A percentile compares a stretch with the other conserved stretches of the same genome.
Conservation (phyloP, 2,113 vertebrate genomes). For the Tautogolabrus adspersus region DNA sequence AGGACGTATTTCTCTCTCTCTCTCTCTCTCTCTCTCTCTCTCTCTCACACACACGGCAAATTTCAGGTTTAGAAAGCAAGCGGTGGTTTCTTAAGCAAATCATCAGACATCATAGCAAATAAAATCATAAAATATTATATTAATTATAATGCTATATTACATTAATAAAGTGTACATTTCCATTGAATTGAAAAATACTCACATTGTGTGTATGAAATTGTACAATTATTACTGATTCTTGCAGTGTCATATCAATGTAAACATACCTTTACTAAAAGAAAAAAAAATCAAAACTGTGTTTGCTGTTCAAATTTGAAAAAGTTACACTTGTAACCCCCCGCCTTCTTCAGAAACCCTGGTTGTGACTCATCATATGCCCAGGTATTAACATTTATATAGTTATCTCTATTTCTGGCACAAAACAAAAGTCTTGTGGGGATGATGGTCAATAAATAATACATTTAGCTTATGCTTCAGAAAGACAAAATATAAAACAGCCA, state of each 20-base stretch:
- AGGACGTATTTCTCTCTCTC: background rate
- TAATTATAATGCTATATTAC: constrained; percentile 44
- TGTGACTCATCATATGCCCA: background rate
- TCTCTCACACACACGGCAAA: constrained; percentile 20
- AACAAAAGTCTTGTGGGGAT: constrained; percentile 24
- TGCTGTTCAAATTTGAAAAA: constrained; percentile 3
- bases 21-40: background rate
- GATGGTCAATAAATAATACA: constrained; percentile 62
- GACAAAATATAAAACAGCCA: constrained; percentile 66
- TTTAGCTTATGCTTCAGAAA: constrained; percentile 52
- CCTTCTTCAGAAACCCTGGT: background rate
- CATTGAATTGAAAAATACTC: constrained; percentile 61
- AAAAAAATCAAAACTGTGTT: background rate
- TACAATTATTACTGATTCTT: constrained; percentile 19
- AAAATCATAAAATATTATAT: constrained; percentile 41
- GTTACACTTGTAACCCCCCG: background rate
- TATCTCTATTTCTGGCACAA: constrained; percentile 29
- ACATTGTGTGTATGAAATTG: constrained; percentile 44
- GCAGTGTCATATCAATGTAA: background rate
- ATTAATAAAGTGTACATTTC: constrained; percentile 47
- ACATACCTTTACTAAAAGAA: constrained; percentile 8
- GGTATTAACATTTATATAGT: constrained; percentile 21
- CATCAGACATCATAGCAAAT: constrained; percentile 7
- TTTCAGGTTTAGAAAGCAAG: constrained; percentile 26
- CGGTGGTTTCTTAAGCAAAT: constrained; percentile 12